Base-by-base conservation (phyloP, 2,797 vertebrate genomes). In the Streptopelia turtur region DNA sequence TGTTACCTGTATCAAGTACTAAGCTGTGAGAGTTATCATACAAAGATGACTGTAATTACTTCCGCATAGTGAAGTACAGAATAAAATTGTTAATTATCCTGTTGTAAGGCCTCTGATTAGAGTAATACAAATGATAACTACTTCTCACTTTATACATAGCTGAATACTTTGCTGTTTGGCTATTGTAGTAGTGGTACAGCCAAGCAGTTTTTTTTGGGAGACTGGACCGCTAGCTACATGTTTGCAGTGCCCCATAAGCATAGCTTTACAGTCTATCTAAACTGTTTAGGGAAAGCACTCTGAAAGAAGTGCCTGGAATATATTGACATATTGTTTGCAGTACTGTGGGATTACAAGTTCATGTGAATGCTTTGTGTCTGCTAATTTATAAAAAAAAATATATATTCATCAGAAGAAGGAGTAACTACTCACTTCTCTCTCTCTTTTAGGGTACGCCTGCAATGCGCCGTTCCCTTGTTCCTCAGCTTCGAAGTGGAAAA, bases 401-500 rank as follows among this genome's bases (percentile, higher is more conserved):
- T 30, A 3, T 1, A 22, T 53, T 88, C 17, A 59, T 74, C 31
- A 47, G 31, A 63, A 43, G 57, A 43, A 75, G 31, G 15, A 79
- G 4, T 79, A 66, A 33, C 21, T 56, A 6, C 30, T 80, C 12
- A 49, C 28, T n/a, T 65, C 45, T 64, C 43, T 80, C 92, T 89
- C 11, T 84, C 21, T 95, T 43, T 57, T 69, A 99, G 99, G 99
- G 99, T 30, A 99, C 99, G 30, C 99, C 99, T 63, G 98, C 98
- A 52, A 98, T 99, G 98, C 98, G 99, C 18, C 98, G 99, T 21
- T 99, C 98, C 9, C 98, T 99, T 0, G 99, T 99, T 72, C 99
- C 99, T 75, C 99, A 99, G 95, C 98, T 99, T 57, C 98, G 99
- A 90, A 99, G 98, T 69, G 99, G 99, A 86, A 99, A 99, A 97